Base-by-base conservation (phyloP, 2,888 invertebrate genomes). In the Leptopilina syphax region DNA sequence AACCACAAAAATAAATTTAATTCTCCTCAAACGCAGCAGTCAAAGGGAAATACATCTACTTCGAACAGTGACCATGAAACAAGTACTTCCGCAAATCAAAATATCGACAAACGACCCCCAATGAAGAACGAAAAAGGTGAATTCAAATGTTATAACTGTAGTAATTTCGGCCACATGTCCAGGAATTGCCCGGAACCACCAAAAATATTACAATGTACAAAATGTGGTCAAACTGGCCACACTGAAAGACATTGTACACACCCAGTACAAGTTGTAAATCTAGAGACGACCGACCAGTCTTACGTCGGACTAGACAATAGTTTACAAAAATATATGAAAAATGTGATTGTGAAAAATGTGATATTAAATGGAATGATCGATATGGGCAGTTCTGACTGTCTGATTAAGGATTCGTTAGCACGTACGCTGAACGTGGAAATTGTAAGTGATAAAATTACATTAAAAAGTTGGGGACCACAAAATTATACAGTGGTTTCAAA, bases 261-360 rank as follows among this genome's bases (percentile, higher is more conserved):
- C 7, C 8, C 1, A 67, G 8, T 5, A 0, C 13, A 13, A 67
- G 44, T 44, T 3, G 44, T n/a, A 0, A 9, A n/a, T n/a, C 18
- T 47, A 41, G 67, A 5, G 3, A n/a, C n/a, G 18, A 67, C 4
- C 65, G 4, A 34, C 4, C 77, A 10, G 44, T 34, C 13, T 10
- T 50, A 10, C 12, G 10, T 3, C 50, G 77, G 76, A 0, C 76
- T 76, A 7, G 79, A 80, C 9, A 65, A 65, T 8, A 47, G 70
- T 27, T 66, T 81, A 12, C 13, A 8, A 4, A 66, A 66, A 66
- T 66, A 66, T 12, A 1, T 66, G 13, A 66, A 66, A 41, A 34
- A 4, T 13, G 65, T 44, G 8, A n/a, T 13, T 3, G 8, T 44
- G 2, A n/a, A 41, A 13, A 8, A 44, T 44, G 34, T 8, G 13